A percentile compares a stretch with the other conserved stretches of the same genome.
phyloP scores from a whole-genome alignment of 2,797 vertebrate genomes.

The Erpetoichthys calabaricus region DNA sequence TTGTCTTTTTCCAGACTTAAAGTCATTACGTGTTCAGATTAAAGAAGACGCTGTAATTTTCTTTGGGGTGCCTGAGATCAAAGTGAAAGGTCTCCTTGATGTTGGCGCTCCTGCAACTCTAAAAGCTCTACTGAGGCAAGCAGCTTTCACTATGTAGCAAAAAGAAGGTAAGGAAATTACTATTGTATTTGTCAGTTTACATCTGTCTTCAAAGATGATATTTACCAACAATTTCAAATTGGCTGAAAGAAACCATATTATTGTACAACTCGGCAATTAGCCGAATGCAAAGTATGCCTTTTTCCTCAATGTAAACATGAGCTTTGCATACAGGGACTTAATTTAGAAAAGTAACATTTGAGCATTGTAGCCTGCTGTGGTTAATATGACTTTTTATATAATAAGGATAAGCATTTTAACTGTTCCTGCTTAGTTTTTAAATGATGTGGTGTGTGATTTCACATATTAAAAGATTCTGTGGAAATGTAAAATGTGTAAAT shows the following conservation, averaged over 20 bases:
- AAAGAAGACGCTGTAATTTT: conserved; percentile 76
- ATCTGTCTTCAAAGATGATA: conserved; percentile 26
- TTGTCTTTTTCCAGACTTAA: conserved; percentile 76
- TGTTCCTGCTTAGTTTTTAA: too few species aligned
- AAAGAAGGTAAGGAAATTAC: conserved; percentile 28
- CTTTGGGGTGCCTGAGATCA: conserved; percentile 65
- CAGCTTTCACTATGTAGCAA: conserved; percentile 48
- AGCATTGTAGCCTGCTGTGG: too few species aligned
- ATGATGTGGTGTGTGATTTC: too few species aligned
- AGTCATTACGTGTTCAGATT: conserved; percentile 73
- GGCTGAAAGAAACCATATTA: conserved; percentile 14
- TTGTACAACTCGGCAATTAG: conserved; percentile 3
- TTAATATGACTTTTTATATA: too few species aligned
- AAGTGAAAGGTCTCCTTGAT: conserved; percentile 74
- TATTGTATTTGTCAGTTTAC: conserved; percentile 14
- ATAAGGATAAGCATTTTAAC: too few species aligned
- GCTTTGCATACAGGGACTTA: too few species aligned
- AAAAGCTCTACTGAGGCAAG: conserved; percentile 46
- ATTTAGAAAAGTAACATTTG: too few species aligned
- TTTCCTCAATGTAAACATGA: too few species aligned
- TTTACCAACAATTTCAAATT: conserved; percentile 17
- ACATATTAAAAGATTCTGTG: too few species aligned
- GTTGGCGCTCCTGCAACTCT: conserved; percentile 52
- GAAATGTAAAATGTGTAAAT: too few species aligned
- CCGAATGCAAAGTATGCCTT: conserved; percentile 1